These are phyloP conservation scores for Matsumurasca onukii DNA, from an alignment of 1,140 invertebrate species.

Conservation along the genomic window DNA sequence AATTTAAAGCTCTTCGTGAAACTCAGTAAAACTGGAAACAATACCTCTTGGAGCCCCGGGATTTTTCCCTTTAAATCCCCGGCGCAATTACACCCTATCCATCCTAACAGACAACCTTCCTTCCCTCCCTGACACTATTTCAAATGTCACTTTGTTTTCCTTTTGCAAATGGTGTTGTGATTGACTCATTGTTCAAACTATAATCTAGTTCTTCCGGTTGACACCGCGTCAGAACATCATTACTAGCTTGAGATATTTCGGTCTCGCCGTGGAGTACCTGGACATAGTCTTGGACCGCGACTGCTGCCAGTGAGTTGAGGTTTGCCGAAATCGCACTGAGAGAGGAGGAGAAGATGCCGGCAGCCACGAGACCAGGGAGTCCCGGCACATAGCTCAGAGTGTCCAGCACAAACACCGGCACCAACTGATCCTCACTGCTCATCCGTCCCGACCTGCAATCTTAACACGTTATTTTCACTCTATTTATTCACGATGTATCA, in stretches of 20 bases:
- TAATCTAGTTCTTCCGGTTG: too few relatives aligned
- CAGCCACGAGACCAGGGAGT: constrained; percentile 77
- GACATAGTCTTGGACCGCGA: constrained; percentile 81
- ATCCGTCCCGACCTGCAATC: constrained; percentile 30
- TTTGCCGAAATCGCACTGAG: constrained; percentile 84
- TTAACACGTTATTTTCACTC: not conserved
- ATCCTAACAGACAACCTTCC: too few relatives aligned
- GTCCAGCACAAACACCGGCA: constrained; percentile 79
- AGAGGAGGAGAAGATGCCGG: constrained; percentile 80
- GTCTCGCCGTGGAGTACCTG: constrained; percentile 46
- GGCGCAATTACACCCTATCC: too few relatives aligned
- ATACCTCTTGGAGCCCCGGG: too few relatives aligned
- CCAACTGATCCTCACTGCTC: constrained; percentile 51
- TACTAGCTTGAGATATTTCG: not conserved
- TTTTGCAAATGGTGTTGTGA: too few relatives aligned
- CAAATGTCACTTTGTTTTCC: too few relatives aligned
- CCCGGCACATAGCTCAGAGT: constrained; percentile 66
- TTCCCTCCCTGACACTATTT: too few relatives aligned
- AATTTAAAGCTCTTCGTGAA: too few relatives aligned
- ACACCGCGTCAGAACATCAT: not conserved
- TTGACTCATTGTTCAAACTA: too few relatives aligned
- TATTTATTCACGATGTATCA: not conserved
- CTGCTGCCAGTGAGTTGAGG: constrained; percentile 81
- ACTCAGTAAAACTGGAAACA: too few relatives aligned
- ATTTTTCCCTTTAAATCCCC: too few relatives aligned